phyloP scores from a whole-genome alignment of 2,888 invertebrate species.

The Petrolisthes manimaculis region DNA sequence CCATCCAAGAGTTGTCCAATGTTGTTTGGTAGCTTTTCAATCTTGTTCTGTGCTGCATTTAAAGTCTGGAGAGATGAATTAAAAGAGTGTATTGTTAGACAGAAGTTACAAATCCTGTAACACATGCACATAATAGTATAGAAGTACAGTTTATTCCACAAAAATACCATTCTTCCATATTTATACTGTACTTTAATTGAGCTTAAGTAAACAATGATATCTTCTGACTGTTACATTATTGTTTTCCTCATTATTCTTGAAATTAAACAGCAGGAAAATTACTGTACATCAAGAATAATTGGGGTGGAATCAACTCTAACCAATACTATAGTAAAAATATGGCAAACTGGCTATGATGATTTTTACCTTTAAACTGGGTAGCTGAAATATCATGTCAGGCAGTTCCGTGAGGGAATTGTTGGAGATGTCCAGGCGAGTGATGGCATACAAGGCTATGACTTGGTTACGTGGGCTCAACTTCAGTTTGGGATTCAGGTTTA shows the following conservation, averaged over 20 bases:
- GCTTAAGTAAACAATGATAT: no score
- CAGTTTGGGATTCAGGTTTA: constrained; percentile 86
- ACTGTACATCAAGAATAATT: no score
- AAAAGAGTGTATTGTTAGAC: no score
- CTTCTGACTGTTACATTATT: no score
- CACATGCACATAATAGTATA: not conserved
- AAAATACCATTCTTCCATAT: not conserved
- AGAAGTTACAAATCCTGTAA: no score
- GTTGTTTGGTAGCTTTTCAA: constrained; percentile 79
- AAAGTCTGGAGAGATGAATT: constrained; percentile 73
- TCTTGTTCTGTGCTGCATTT: constrained; percentile 90
- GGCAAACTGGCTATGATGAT: no score
- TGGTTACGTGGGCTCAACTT: constrained; percentile 78
- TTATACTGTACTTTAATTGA: no score
- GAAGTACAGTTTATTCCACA: not conserved
- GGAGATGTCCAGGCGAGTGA: constrained; percentile 85
- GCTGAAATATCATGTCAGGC: constrained; percentile 85
- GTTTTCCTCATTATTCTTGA: no score
- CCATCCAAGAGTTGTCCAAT: constrained; percentile 61
- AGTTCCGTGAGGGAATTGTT: constrained; percentile 82
- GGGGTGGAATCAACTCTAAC: no score
- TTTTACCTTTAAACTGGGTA: constrained; percentile 77
- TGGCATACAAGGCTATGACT: constrained; percentile 84
- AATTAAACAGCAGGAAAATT: no score
- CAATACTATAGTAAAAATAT: no score